phyloP scores from a whole-genome alignment of 35 echinoderm and acorn worm genomes.

The Acanthaster planci region DNA sequence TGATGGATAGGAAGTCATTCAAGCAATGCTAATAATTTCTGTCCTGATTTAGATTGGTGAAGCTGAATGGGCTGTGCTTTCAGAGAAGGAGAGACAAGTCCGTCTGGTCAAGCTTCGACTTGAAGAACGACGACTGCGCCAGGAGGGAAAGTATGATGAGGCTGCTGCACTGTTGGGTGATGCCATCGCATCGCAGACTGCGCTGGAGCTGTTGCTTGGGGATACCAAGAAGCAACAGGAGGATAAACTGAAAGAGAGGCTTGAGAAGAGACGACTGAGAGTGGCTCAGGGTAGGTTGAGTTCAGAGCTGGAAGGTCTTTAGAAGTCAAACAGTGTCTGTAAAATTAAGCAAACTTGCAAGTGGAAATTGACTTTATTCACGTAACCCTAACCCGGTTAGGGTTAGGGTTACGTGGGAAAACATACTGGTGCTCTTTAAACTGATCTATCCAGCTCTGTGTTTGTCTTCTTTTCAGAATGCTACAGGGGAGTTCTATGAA shows the following conservation, averaged over 20 bases:
- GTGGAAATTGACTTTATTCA: too few species aligned
- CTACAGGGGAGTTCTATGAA: too few species aligned
- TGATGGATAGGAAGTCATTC: too few species aligned
- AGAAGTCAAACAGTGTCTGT: too few species aligned
- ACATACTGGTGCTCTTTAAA: too few species aligned
- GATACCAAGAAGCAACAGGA: constrained; percentile 86
- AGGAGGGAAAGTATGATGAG: constrained; percentile 89
- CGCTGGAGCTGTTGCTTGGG: constrained; percentile 77
- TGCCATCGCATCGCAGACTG: constrained; percentile 72
- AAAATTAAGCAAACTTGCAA: too few species aligned
- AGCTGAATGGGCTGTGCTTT: constrained; percentile 78
- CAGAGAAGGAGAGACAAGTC: constrained; percentile 85
- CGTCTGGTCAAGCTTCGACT: constrained; percentile 78
- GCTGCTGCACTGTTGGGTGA: constrained; percentile 79
- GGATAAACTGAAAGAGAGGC: constrained; percentile 72
- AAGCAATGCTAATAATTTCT: background rate
- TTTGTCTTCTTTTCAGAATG: too few species aligned
- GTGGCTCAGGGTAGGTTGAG: constrained; percentile 69
- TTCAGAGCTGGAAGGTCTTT: too few species aligned
- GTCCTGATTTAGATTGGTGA: constrained; percentile 64
- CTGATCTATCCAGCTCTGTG: too few species aligned
- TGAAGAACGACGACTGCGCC: constrained; percentile 69
- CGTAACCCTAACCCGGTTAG: too few species aligned
- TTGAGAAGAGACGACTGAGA: constrained; percentile 74
- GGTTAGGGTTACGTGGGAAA: too few species aligned